Conservation (phyloP, 2,888 invertebrate species). For the Piscicola geometra region DNA sequence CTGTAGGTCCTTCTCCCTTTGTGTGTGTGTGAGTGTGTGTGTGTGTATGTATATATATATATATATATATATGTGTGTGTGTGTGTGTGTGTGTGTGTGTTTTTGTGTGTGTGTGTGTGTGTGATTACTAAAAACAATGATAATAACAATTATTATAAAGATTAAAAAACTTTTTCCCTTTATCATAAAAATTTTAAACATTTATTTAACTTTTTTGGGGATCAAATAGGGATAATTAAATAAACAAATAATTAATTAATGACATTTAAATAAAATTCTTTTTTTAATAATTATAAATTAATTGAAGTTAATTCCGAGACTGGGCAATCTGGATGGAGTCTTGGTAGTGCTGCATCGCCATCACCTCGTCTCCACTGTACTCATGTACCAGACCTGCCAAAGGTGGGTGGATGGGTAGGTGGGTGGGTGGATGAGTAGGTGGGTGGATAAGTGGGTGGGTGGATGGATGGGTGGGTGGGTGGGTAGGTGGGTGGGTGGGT, state of each 20-base stretch:
- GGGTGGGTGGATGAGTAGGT: background rate
- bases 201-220: too few species aligned
- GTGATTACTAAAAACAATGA: background rate
- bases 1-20: conserved; percentile 4
- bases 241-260: too few species aligned
- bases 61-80: background rate
- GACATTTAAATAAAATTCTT: background rate
- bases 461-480: too few species aligned
- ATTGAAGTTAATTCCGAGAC: too few species aligned
- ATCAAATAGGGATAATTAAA: too few species aligned
- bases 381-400: conserved; percentile 13
- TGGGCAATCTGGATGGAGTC: conserved; percentile 18
- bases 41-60: background rate
- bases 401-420: background rate
- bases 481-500: too few species aligned
- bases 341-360: conserved; percentile 8
- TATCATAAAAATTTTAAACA: too few species aligned
- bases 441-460: too few species aligned
- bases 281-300: too few species aligned
- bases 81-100: background rate
- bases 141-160: background rate
- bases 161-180: conserved; percentile 14
- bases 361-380: background rate
- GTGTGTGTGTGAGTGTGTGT: too few species aligned
- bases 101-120: background rate